phyloP scores from a whole-genome alignment of 2,888 invertebrate species.

The Pandemis heparana region DNA sequence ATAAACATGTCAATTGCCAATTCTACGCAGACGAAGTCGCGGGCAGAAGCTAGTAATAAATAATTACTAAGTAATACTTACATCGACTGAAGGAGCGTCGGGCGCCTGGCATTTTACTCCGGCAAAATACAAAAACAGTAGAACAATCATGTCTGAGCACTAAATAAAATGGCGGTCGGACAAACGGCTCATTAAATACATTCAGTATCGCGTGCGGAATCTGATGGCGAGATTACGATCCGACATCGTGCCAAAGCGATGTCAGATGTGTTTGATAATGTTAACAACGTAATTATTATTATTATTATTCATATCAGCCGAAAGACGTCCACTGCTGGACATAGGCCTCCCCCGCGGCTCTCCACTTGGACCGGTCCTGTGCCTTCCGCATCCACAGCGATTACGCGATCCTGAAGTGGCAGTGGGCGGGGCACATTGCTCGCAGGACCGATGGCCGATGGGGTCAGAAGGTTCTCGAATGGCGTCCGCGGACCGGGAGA shows the following conservation, averaged over 20 bases:
- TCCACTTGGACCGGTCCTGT: too few species aligned
- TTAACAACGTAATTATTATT: neutral
- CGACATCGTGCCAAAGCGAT: constrained; percentile 26
- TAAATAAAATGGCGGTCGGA: constrained; percentile 10
- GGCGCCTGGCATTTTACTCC: constrained; percentile 17
- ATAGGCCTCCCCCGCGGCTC: too few species aligned
- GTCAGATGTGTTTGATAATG: constrained; percentile 21
- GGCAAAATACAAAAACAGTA: constrained; percentile 23
- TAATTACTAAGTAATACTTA: constrained; percentile 12
- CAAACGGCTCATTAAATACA: constrained; percentile 26
- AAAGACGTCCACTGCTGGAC: too few species aligned
- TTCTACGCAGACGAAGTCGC: too few species aligned
- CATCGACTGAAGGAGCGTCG: neutral
- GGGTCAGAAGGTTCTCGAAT: too few species aligned
- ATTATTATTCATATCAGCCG: neutral
- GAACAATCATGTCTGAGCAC: constrained; percentile 13
- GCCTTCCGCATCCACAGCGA: too few species aligned
- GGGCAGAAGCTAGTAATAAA: neutral
- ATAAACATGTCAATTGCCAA: too few species aligned
- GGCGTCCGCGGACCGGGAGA: too few species aligned
- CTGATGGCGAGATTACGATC: constrained; percentile 21
- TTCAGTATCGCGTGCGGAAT: constrained; percentile 25
- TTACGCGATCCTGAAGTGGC: too few species aligned
- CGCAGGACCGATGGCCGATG: too few species aligned
- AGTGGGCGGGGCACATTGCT: too few species aligned